Base-by-base conservation (phyloP, 2,888 invertebrate genomes). In the Hartigia nigra region DNA sequence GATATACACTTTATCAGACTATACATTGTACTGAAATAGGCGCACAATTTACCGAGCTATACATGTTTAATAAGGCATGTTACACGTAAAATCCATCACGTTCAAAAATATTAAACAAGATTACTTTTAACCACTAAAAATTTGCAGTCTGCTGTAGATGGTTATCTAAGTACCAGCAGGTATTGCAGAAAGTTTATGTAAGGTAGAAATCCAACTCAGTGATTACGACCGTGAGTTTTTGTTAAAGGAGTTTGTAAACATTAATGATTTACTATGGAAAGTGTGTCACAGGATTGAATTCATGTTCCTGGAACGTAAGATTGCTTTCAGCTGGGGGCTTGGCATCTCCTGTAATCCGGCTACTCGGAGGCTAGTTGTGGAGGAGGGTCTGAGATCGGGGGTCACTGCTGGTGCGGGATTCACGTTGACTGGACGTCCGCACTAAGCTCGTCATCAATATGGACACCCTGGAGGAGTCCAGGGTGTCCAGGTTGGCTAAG, bases 341-440 rank as follows among this genome's bases (percentile, higher is more conserved):
- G 97, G 98, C 98, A 96, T 93, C 97, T 97, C 96, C 97, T 98
- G 98, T 98, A 98, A 98, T 97, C 97, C 95, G 96, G 97, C 97
- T 96, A 94, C 97, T 96, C 95, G 96, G 97, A 97, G 95, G 97
- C 97, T 95, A 93, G 97, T 94, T 93, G 92, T 94, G 95, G 95
- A 93, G 98, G 96, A 97, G 96, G 96, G 95, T 95, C 96, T 97
- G 97, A 97, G 97, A 95, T 94, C 94, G 95, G 97, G 97, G 93
- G 92, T 92, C 90, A 86, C 96, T 96, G 95, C 89, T 92, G 92
- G 91, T 92, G 91, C 92, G 93, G 92, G 92, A 89, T 91, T 93
- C 93, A 95, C 95, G 96, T 96, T 94, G 98, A 98, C 97, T 95
- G 96, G 97, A 95, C 94, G 96, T 96, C 96, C 96, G 94, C 96